phyloP scores from a whole-genome alignment of 2,797 vertebrate genomes.

The Cheirogaleus major region DNA sequence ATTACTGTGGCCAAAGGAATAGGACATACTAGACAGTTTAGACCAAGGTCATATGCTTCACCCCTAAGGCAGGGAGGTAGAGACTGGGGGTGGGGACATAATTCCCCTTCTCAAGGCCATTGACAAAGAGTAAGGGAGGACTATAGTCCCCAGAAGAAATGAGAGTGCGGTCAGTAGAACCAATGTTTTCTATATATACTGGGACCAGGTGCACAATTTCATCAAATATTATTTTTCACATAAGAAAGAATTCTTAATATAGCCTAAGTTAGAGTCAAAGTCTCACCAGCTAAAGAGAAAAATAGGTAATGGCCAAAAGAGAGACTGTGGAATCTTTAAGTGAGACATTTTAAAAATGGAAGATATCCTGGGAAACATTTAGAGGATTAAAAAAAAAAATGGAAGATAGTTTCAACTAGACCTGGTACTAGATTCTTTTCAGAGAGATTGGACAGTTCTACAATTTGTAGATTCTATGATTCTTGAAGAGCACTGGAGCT shows the following conservation, averaged over 20 bases:
- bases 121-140: neutral
- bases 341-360: constrained; percentile 4
- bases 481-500: neutral
- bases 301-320: neutral
- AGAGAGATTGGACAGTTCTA: neutral
- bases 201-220: neutral
- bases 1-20: neutral
- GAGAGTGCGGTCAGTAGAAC: neutral
- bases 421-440: neutral
- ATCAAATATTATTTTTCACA: neutral
- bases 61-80: neutral
- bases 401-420: neutral
- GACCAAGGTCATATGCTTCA: neutral
- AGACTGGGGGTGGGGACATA: neutral
- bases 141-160: neutral
- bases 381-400: neutral
- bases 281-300: neutral
- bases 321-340: neutral
- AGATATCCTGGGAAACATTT: neutral
- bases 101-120: neutral
- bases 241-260: constrained; percentile 26
- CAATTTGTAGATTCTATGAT: constrained; percentile 10
- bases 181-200: neutral
- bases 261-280: neutral
- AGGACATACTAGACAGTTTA: neutral